phyloP scores from a whole-genome alignment of 2,113 vertebrate species.

The Danio rerio region GRCz12tu NC_133184.1:8244001-8244500 shows the following conservation, averaged over 20 bases:
- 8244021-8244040: conserved; percentile 54
- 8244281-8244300: not conserved
- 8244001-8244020: conserved; percentile 43
- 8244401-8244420: conserved; percentile 12
- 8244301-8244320: conserved; percentile 23
- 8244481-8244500: not conserved
- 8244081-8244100: conserved; percentile 55
- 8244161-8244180: conserved; percentile 46
- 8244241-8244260: not conserved
- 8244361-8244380: conserved; percentile 21
- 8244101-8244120: conserved; percentile 39
- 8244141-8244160: conserved; percentile 54
- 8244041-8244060: conserved; percentile 56
- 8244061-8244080: conserved; percentile 51
- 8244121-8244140: conserved; percentile 39
- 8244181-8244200: conserved; percentile 50
- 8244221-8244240: not conserved
- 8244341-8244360: not conserved
- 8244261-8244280: not conserved
- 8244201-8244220: conserved; percentile 38
- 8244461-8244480: conserved; percentile 15
- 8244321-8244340: conserved; percentile 20
- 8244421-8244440: conserved; percentile 18
- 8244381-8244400: not conserved
- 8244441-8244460: not conserved